These are phyloP conservation scores for Acronicta aceris DNA, from an alignment of 2,888 invertebrate genomes.

Conservation along the genomic window DNA sequence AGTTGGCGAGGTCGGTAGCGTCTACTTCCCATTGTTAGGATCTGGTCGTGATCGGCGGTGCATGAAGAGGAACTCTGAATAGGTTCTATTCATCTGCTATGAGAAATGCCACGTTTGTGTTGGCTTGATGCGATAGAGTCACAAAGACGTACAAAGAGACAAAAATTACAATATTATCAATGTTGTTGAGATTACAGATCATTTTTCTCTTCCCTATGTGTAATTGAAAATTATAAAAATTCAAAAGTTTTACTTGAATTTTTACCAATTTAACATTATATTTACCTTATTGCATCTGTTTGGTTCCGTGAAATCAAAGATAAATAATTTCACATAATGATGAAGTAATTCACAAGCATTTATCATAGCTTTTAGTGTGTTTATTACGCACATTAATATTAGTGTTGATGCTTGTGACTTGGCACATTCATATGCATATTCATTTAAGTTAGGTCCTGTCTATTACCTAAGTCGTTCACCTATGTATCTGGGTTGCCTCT, in stretches of 20 bases:
- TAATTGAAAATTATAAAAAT: neutral
- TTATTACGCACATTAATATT: slow-evolving; percentile 11
- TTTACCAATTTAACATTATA: too few relatives aligned
- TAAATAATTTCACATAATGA: slow-evolving; percentile 19
- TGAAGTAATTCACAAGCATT: slow-evolving; percentile 22
- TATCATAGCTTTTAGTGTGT: slow-evolving; percentile 19
- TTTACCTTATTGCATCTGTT: slow-evolving; percentile 3
- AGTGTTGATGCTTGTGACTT: slow-evolving; percentile 27
- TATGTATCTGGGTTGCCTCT: slow-evolving; percentile 69
- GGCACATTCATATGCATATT: slow-evolving; percentile 37
- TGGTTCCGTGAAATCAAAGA: slow-evolving; percentile 13
- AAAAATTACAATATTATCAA: slow-evolving; percentile 6
- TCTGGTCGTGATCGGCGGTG: slow-evolving; percentile 65
- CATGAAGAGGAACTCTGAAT: slow-evolving; percentile 66
- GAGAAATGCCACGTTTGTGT: slow-evolving; percentile 49
- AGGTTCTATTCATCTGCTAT: slow-evolving; percentile 57
- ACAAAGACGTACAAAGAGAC: too few relatives aligned
- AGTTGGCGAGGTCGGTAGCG: slow-evolving; percentile 64
- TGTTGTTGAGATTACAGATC: neutral
- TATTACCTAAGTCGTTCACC: slow-evolving; percentile 65
- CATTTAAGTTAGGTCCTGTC: slow-evolving; percentile 39
- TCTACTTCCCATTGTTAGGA: slow-evolving; percentile 67
- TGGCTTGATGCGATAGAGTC: slow-evolving; percentile 27
- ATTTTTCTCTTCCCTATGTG: neutral
- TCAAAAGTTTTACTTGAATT: too few relatives aligned